phyloP scores from a whole-genome alignment of 2,113 vertebrate species.

The Alligator sinensis region DNA sequence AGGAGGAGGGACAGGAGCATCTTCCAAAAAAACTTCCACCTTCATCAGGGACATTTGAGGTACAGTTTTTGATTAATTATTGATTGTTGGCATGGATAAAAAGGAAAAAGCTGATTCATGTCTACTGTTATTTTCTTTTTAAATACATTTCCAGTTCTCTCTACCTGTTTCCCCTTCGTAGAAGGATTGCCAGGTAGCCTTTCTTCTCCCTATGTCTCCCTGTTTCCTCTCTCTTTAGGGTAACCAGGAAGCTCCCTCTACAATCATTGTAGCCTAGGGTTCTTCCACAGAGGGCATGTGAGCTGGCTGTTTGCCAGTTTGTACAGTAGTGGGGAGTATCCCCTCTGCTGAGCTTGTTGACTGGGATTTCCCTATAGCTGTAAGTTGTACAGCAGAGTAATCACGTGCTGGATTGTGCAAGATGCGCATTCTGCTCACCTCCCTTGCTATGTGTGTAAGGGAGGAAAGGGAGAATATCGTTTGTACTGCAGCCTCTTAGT shows the following conservation, averaged over 20 bases:
- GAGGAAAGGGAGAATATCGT: background rate
- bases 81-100: conserved; percentile 55
- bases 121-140: conserved; percentile 13
- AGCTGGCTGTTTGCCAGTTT: background rate
- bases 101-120: conserved; percentile 19
- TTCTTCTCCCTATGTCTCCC: background rate
- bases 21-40: conserved; percentile 65
- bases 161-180: background rate
- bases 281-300: rapidly evolving
- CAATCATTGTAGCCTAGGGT: background rate
- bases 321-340: background rate
- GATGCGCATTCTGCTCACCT: background rate
- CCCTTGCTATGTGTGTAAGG: background rate
- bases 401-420: background rate
- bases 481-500: background rate
- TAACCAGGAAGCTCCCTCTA: background rate
- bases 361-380: background rate
- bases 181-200: background rate
- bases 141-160: conserved; percentile 28
- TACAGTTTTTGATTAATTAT: conserved; percentile 63
- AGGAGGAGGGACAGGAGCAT: conserved; percentile 76
- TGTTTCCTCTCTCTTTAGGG: background rate
- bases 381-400: background rate
- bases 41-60: conserved; percentile 75
- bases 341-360: background rate